Evolutionary conservation across 2,888 invertebrate species (phyloP), one percentile per base, ranked within the genome.

Genomic region (Falcaria lacertinaria): DNA sequence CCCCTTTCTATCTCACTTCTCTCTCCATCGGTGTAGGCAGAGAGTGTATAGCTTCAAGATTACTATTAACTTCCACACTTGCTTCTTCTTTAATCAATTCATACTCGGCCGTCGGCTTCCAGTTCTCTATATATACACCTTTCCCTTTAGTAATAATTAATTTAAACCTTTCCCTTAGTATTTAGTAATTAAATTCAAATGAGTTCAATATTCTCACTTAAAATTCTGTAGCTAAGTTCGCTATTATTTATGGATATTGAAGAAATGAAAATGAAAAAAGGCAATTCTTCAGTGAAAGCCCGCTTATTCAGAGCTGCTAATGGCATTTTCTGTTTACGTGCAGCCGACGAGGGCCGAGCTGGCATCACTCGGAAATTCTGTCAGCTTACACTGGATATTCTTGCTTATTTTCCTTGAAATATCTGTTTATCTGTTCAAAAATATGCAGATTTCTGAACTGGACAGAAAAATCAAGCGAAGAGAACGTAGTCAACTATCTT

Each of bases 241-340:
- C 13, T 43, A 45, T 47, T 51, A 51, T 41, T 44, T 43, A 47
- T 51, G 44, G 39, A 44, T 43, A 38, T 33, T 41, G 40, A 40
- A 43, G 64, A 58, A 64, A 68, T 65, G 63, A 53, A 61, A 66
- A 62, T 59, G 50, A 48, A 62, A 64, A 68, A 60, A 63, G 60
- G 53, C 55, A 61, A 61, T 51, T 54, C 54, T 56, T 55, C 49
- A 57, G 60, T 66, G 61, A 65, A 66, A 65, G 60, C 61, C 46
- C 50, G 59, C 57, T 60, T 57, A 73, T 74, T 75, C 72, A 71
- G n/a, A n/a, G 61, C 52, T 69, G 64, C 71, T 76, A 78, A 79
- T 75, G 69, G 70, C 65, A 62, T 76, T 79, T 73, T 57, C 55
- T 69, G 69, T 71, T 76, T 65, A 62, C 74, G 69, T 70, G 74